These are phyloP conservation scores for Stenchaetothrips biformis DNA, from an alignment of 2,888 invertebrate species.

Conservation along the genomic window DNA sequence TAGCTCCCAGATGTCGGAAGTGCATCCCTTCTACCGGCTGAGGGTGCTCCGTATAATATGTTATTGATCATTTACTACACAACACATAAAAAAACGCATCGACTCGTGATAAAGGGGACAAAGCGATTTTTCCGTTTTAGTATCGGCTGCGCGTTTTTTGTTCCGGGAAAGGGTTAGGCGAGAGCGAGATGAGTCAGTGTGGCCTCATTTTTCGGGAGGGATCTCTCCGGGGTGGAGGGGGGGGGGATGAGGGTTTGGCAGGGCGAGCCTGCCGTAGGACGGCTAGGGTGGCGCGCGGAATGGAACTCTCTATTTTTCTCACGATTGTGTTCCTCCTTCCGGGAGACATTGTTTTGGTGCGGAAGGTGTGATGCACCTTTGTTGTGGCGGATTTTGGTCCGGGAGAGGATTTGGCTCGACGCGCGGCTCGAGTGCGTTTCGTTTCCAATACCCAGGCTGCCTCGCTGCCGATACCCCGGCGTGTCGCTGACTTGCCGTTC, in stretches of 20 bases:
- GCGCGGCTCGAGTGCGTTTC: background rate
- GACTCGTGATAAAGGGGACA: background rate
- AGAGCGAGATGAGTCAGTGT: slow-evolving; percentile 16
- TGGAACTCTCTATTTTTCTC: slow-evolving; percentile 2
- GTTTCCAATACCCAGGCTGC: too few relatives aligned
- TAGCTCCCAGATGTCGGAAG: background rate
- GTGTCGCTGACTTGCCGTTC: background rate
- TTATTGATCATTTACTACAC: slow-evolving; percentile 25
- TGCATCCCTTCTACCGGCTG: background rate
- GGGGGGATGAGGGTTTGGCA: background rate
- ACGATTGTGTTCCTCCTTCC: slow-evolving; percentile 14
- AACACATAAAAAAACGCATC: slow-evolving; percentile 25
- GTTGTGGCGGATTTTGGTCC: slow-evolving; percentile 8
- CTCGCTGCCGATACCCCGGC: too few relatives aligned
- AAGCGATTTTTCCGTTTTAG: slow-evolving; percentile 25
- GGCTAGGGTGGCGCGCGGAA: background rate
- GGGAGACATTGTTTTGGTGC: slow-evolving; percentile 22
- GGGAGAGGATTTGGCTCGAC: background rate
- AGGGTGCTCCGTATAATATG: slow-evolving; percentile 23
- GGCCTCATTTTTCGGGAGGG: slow-evolving; percentile 20
- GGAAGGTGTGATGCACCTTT: slow-evolving; percentile 5
- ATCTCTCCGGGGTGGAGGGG: background rate
- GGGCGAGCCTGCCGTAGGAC: background rate
- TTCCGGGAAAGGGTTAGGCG: background rate
- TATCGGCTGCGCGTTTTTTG: slow-evolving; percentile 11